Percentiles rank a stretch among this genome's conserved stretches.
Conservation (phyloP, 2,797 vertebrate species). For the Hydrophis major region DNA sequence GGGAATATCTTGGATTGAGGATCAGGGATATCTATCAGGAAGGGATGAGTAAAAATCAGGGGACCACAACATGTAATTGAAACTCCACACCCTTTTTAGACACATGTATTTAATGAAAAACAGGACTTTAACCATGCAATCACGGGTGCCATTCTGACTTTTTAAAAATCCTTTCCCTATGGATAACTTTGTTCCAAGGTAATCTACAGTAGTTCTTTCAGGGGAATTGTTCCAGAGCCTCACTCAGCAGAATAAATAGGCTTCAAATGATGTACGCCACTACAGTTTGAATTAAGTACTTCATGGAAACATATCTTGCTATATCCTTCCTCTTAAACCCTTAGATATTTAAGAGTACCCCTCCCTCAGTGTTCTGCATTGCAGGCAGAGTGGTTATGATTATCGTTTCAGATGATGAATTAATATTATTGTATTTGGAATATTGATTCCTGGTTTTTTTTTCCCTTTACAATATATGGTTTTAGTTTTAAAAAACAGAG, state of each 20-base stretch:
- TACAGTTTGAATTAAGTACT: background rate
- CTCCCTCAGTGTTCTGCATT: background rate
- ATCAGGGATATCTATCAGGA: background rate
- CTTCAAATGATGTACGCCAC: background rate
- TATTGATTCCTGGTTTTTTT: background rate
- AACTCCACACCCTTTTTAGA: background rate
- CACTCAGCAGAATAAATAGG: background rate
- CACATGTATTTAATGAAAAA: background rate
- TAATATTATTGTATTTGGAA: background rate
- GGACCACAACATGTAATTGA: background rate
- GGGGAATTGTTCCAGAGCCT: background rate
- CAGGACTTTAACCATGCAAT: background rate
- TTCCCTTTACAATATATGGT: background rate
- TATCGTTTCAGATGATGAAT: background rate
- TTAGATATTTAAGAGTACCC: background rate
- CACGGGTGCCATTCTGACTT: background rate
- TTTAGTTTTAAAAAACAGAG: background rate
- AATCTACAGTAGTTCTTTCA: background rate
- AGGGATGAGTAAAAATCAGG: background rate
- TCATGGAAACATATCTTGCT: background rate
- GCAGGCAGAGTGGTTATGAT: background rate
- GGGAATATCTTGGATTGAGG: background rate
- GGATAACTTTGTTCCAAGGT: too few relatives aligned
- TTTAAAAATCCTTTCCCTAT: background rate
- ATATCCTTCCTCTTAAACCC: background rate